Base-by-base conservation (phyloP, 1,140 invertebrate species). In the Leptinotarsa undecemlineata region DNA sequence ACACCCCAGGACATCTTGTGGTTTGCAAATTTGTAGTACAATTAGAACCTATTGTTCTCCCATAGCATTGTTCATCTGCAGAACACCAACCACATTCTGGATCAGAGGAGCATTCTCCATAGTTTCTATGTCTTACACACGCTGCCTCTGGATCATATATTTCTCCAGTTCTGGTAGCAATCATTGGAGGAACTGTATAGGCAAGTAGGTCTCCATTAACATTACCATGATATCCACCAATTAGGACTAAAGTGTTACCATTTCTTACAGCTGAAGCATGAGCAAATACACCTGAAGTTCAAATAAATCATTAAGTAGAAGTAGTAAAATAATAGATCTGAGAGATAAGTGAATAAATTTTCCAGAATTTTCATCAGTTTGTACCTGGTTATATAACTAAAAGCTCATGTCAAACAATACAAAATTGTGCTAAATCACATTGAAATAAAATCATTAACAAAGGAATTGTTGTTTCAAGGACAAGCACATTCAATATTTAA, bases 61-160 rank as follows among this genome's bases (percentile, higher is more conserved):
- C 93, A 79, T 96, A 95, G 79, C 95, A 96, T 76, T 90, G 90
- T 84, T 92, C 84, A 79, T 89, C 87, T 14, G 87, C 92, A 1
- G 92, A 93, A 86, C 96, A 98, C 95, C 95, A 98, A 15, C 96
- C 94, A 84, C 96, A 98, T 84, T 96, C 95, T 0, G 95, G 94
- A 87, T 98, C 95, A 0, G 93, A 91, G 0, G 92, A 89, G 81
- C 96, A 98, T 77, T 92, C 91, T 19, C 91, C 90, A 74, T 93
- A 89, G 33, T 89, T 90, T 71, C 89, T 89, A 81, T 95, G 93
- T 21, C 90, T 88, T 26, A 88, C 89, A 80, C 93, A 95, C 11
- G 91, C 87, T 63, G 90, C 89, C 81, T 94, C 93, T 2, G 92
- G 92, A 77, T 92, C 92, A 69, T 87, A 85, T 23, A 80, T 75